Evolutionary conservation across 1,140 invertebrate species (phyloP).

Genomic region (Glomeris maerens): DNA sequence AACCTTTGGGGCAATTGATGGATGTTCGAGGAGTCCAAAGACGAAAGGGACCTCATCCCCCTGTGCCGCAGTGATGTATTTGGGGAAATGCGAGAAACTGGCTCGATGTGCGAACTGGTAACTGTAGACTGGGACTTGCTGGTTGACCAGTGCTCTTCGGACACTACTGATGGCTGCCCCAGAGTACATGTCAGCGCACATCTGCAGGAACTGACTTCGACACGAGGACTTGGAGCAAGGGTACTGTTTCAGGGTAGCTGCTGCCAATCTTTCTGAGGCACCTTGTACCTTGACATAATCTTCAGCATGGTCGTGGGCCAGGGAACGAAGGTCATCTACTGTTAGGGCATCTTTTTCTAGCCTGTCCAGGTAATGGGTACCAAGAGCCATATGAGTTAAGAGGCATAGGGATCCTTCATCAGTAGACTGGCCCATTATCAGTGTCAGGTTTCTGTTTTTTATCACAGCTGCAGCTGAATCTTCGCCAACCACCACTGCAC

Average conservation of each 20-base stretch:
- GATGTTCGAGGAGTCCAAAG: conserved; percentile 17
- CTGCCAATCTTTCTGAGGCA: not conserved
- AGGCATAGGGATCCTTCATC: conserved; percentile 21
- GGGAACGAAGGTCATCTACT: conserved; percentile 8
- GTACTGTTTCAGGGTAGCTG: not conserved
- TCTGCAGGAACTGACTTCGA: conserved; percentile 14
- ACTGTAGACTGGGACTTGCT: conserved; percentile 9
- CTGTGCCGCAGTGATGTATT: conserved; percentile 19
- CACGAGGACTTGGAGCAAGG: not conserved
- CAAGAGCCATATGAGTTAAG: conserved; percentile 12
- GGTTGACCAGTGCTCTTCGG: not conserved
- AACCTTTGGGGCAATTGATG: not conserved
- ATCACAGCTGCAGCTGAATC: no score
- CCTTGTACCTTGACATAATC: not conserved
- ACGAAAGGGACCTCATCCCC: conserved; percentile 21
- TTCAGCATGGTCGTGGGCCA: not conserved
- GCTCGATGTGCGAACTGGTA: conserved; percentile 23
- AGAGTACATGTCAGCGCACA: conserved; percentile 19
- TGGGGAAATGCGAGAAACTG: conserved; percentile 17
- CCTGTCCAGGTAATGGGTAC: conserved; percentile 12
- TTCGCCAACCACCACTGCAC: not conserved
- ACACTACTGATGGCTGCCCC: conserved; percentile 9
- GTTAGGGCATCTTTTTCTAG: conserved; percentile 12
- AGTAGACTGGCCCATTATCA: not conserved
- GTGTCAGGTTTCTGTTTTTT: no score